Evolutionary conservation across 2,113 vertebrate genomes (phyloP).

Genomic region (Edolisoma coerulescens): DNA sequence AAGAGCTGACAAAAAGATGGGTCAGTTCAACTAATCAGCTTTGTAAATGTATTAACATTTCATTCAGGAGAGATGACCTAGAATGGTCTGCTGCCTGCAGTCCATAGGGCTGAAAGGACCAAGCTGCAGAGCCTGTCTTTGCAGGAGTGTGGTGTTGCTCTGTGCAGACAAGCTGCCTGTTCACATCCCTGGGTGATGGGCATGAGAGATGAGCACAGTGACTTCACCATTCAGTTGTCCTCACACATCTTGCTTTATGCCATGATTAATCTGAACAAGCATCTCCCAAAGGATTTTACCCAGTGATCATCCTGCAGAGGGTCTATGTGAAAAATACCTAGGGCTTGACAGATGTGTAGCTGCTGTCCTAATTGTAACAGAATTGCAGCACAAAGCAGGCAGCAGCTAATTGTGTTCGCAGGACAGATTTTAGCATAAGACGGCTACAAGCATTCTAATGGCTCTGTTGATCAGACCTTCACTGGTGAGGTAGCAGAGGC

Average conservation of each 20-base stretch:
- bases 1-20: conserved; percentile 29
- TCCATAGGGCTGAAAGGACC: background rate
- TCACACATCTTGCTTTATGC: background rate
- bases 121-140: background rate
- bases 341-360: background rate
- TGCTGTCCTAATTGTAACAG: background rate
- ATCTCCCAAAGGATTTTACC: background rate
- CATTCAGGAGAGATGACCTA: conserved; percentile 1
- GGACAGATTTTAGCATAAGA: background rate
- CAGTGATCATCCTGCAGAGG: background rate
- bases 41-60: conserved; percentile 12
- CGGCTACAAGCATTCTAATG: background rate
- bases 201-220: background rate
- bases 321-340: background rate
- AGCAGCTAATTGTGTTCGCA: background rate
- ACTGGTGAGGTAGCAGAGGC: background rate
- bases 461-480: background rate
- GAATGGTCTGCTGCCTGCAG: background rate
- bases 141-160: background rate
- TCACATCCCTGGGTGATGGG: background rate
- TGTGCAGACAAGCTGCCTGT: background rate
- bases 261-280: background rate
- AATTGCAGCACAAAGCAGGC: background rate
- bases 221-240: background rate
- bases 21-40: conserved; percentile 35